Evolutionary conservation across 2,888 invertebrate species (phyloP), one percentile per base, ranked within the genome.

Genomic region (Megaustenia siamemsis): DNA sequence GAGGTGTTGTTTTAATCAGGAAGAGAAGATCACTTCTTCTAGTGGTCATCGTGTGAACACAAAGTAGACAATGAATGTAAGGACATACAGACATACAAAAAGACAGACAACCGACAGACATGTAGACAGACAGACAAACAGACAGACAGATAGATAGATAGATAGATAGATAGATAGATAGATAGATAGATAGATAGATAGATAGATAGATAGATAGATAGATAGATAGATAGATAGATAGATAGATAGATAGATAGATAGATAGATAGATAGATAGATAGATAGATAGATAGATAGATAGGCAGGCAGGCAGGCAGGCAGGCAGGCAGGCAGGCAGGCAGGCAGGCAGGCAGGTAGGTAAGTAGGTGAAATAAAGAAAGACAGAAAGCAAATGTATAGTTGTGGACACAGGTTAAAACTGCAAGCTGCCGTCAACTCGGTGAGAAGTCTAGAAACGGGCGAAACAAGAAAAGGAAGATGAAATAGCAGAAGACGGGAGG

Each of bases 151-250:
- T 3, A 63, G 63, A 63, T 12, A 63, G 63, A 63, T 3, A 63
- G 63, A 28, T 12, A 10, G 63, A 10, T 28, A 63, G 63, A 63
- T 60, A 60, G 60, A 60, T 60, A 60, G 60, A 60, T 60, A 60
- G 60, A 60, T 60, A 60, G 60, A 60, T 60, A 60, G 60, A 60
- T 60, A 60, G 60, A 60, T 60, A 60, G 60, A 60, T 60, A 60
- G 60, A 60, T 60, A 60, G 60, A 60, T 60, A 60, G 60, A 60
- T 60, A 60, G 60, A 60, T 60, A 60, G 60, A 60, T 60, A 60
- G 60, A 60, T 60, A 60, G 60, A 60, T 60, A 60, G 60, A 60
- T 60, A 60, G 60, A 60, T 60, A 60, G 60, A 60, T 60, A 60
- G 60, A 60, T 60, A 60, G 60, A 60, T 60, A 60, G 60, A 60